Percentiles rank a stretch among this genome's conserved stretches.
Evolutionary conservation across 2,888 invertebrate genomes (phyloP).

Genomic region (Nomada fucata): DNA sequence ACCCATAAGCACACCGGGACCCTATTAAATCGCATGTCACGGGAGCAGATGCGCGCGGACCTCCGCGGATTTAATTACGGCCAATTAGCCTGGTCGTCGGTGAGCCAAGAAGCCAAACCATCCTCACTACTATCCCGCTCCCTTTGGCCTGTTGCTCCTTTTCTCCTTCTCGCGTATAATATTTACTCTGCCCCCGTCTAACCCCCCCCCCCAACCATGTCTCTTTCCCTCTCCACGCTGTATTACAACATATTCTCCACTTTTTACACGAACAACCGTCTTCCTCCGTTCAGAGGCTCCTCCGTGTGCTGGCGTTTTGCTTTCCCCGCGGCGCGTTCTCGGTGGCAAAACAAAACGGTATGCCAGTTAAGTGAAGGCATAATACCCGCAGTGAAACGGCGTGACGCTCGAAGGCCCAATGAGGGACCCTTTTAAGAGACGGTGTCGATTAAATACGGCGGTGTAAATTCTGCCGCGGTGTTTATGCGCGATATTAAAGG

Average conservation of each 20-base stretch:
- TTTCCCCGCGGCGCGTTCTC: conserved; percentile 33
- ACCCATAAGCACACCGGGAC: conserved; percentile 61
- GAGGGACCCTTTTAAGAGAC: conserved; percentile 61
- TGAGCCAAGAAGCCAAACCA: conserved; percentile 64
- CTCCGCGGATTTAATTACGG: conserved; percentile 77
- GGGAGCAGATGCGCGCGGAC: conserved; percentile 66
- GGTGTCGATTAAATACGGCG: conserved; percentile 66
- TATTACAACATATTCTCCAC: neutral
- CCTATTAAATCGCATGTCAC: conserved; percentile 66
- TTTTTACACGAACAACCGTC: neutral
- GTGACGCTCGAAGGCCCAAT: conserved; percentile 41
- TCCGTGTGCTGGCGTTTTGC: neutral
- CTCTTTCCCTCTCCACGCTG: neutral
- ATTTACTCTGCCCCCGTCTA: neutral
- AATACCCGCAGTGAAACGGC: conserved; percentile 62
- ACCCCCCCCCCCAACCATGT: neutral
- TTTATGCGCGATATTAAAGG: conserved; percentile 68
- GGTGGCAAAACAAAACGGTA: conserved; percentile 67
- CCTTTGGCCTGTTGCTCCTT: too few relatives aligned
- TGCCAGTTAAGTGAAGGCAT: conserved; percentile 64
- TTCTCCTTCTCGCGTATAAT: conserved; percentile 6
- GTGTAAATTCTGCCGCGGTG: conserved; percentile 62
- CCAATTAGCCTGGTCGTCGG: conserved; percentile 75
- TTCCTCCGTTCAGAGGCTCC: neutral
- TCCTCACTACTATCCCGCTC: neutral